Percentiles rank a stretch among this genome's conserved stretches.
Conservation (phyloP, 2,888 invertebrate species). For the Lomographa bimaculata region DNA sequence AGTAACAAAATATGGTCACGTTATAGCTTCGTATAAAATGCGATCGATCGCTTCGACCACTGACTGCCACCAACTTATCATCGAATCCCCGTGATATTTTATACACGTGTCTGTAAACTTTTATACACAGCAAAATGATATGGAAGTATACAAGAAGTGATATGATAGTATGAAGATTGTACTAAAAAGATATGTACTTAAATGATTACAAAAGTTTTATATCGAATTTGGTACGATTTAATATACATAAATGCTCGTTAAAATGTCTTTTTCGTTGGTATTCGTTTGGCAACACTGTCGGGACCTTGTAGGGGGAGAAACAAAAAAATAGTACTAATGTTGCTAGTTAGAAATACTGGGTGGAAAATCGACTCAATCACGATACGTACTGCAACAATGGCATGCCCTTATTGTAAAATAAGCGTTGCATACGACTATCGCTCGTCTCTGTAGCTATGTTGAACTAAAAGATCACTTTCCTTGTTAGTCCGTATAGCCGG, state of each 20-base stretch:
- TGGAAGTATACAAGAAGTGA: conserved; percentile 81
- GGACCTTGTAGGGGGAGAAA: conserved; percentile 41
- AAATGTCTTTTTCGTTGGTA: conserved; percentile 77
- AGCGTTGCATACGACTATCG: conserved; percentile 82
- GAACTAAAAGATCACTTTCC: conserved; percentile 50
- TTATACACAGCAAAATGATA: conserved; percentile 78
- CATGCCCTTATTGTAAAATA: conserved; percentile 81
- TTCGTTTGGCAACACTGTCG: conserved; percentile 68
- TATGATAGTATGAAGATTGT: conserved; percentile 79
- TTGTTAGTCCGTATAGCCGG: conserved; percentile 20
- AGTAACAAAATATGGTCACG: conserved; percentile 38
- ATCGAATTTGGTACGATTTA: conserved; percentile 72
- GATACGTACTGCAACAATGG: conserved; percentile 82
- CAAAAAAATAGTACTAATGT: conserved; percentile 48
- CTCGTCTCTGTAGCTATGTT: conserved; percentile 55
- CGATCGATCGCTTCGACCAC: conserved; percentile 31
- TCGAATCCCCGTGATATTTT: conserved; percentile 60
- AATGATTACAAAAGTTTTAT: conserved; percentile 65
- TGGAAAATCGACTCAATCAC: conserved; percentile 72
- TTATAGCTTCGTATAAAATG: conserved; percentile 40
- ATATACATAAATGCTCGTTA: conserved; percentile 76
- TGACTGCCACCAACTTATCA: conserved; percentile 34
- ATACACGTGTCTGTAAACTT: conserved; percentile 60
- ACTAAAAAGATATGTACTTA: conserved; percentile 82
- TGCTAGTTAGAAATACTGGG: conserved; percentile 39